Percentiles rank a stretch among this genome's conserved stretches.
Evolutionary conservation across 2,888 invertebrate genomes (phyloP).

Genomic region (Antitype chi): DNA sequence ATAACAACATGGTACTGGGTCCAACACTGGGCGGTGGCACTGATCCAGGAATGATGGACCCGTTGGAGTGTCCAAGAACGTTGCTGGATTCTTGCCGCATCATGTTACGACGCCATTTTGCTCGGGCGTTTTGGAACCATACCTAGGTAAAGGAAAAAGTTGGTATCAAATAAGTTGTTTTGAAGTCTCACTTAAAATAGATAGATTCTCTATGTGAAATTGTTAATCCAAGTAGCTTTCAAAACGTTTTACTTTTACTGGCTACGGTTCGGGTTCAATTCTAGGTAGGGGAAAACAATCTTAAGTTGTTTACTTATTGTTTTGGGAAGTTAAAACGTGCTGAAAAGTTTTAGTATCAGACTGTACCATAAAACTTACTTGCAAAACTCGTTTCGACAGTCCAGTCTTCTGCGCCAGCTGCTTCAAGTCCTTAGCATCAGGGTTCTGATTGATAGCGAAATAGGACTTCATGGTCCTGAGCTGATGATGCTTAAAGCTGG

Average conservation of each 20-base stretch:
- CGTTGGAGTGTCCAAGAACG: constrained; percentile 74
- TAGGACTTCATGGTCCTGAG: constrained; percentile 99
- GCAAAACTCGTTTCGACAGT: constrained; percentile 98
- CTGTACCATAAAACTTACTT: constrained; percentile 92
- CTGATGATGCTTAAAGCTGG: constrained; percentile 99
- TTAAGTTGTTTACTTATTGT: background rate
- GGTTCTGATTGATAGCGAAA: constrained; percentile 99
- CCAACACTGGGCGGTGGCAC: constrained; percentile 69
- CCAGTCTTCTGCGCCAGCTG: constrained; percentile 99
- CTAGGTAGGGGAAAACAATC: constrained; percentile 90
- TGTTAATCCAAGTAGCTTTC: background rate
- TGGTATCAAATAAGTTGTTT: background rate
- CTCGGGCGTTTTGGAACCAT: constrained; percentile 99
- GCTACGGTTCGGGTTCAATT: constrained; percentile 94
- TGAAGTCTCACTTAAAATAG: background rate
- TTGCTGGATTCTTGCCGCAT: constrained; percentile 94
- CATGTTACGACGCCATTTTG: constrained; percentile 99
- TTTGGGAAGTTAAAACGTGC: too few relatives aligned
- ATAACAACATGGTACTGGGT: constrained; percentile 75
- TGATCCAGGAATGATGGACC: constrained; percentile 71
- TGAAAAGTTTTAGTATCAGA: background rate
- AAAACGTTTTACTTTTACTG: constrained; percentile 87
- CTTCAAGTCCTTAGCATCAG: constrained; percentile 99
- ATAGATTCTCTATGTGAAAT: background rate
- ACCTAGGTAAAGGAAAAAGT: constrained; percentile 91